Conservation (phyloP, 2,113 vertebrate species). For the Ailurus styani region DNA sequence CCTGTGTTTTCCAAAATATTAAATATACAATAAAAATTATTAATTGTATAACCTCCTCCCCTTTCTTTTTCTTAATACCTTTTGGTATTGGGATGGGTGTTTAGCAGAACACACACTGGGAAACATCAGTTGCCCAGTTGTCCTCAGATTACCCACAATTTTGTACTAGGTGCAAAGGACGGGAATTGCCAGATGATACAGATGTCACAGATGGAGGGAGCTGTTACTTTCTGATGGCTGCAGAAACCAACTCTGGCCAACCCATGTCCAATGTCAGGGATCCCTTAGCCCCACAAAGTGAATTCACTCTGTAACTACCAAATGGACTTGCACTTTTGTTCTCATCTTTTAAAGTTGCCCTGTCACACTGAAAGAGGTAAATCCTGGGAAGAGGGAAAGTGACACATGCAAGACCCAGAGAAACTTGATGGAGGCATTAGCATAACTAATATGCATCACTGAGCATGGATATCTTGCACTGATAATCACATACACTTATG, state of each 20-base stretch:
- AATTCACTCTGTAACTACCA: neutral
- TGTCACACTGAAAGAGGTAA: neutral
- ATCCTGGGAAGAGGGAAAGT: neutral
- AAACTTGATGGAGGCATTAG: neutral
- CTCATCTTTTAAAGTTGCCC: neutral
- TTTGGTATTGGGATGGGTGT: neutral
- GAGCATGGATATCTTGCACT: neutral
- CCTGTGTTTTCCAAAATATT: neutral
- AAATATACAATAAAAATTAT: neutral
- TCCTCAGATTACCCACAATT: neutral
- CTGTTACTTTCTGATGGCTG: neutral
- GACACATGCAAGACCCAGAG: neutral
- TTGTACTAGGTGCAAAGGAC: neutral
- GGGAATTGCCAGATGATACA: neutral
- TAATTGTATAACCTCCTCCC: neutral
- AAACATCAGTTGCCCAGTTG: neutral
- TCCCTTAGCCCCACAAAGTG: neutral
- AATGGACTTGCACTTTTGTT: neutral
- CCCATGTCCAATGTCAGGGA: neutral
- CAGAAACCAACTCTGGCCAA: neutral
- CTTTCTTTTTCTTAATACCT: neutral
- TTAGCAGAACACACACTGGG: neutral
- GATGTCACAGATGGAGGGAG: neutral
- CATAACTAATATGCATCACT: neutral
- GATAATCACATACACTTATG: neutral